These are phyloP conservation scores for Ascidia mentula DNA, from an alignment of 23 tunicate species.

Conservation along the genomic window DNA sequence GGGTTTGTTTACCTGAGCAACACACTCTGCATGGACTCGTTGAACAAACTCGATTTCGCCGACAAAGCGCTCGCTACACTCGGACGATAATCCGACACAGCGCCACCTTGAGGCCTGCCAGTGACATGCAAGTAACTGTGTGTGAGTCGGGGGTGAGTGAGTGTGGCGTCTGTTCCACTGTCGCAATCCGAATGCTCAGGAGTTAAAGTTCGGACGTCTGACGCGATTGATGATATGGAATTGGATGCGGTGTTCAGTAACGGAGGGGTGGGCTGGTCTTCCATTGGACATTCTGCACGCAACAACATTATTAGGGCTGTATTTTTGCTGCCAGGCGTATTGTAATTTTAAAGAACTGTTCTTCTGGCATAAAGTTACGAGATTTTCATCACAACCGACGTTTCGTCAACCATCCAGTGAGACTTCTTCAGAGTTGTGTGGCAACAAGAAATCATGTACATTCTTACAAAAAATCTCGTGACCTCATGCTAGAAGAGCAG, in stretches of 20 bases:
- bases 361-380: too few relatives aligned
- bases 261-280: background rate
- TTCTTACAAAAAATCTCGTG: too few relatives aligned
- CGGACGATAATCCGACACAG: background rate
- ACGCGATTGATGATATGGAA: background rate
- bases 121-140: background rate
- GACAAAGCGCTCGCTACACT: background rate
- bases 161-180: background rate
- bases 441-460: too few relatives aligned
- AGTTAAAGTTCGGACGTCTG: constrained; percentile 34
- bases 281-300: background rate
- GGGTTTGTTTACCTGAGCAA: background rate
- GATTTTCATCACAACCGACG: too few relatives aligned
- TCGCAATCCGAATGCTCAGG: constrained; percentile 10
- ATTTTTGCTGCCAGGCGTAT: background rate
- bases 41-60: background rate
- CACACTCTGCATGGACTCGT: background rate
- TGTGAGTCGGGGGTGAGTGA: background rate
- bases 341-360: too few relatives aligned
- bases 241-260: background rate
- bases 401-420: too few relatives aligned
- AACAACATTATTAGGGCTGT: background rate
- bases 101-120: background rate
- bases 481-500: too few relatives aligned
- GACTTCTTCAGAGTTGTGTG: too few relatives aligned